Conservation (phyloP, 2,113 vertebrate species). For the Progne subis region DNA sequence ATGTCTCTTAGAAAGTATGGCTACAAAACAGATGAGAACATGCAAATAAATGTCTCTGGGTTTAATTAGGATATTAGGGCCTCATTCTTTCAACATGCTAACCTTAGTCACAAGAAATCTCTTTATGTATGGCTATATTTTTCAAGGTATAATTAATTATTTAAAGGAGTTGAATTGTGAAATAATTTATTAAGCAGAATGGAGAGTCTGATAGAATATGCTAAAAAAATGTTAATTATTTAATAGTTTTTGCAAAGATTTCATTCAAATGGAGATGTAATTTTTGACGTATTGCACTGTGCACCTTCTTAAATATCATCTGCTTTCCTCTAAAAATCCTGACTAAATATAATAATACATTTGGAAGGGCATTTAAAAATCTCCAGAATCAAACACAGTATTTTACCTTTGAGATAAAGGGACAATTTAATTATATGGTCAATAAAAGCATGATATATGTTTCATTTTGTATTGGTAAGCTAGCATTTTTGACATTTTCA, state of each 20-base stretch:
- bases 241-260: neutral
- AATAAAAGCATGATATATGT: neutral
- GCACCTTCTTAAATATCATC: neutral
- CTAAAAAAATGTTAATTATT: neutral
- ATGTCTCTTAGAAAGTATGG: neutral
- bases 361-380: neutral
- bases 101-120: neutral
- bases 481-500: neutral
- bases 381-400: neutral
- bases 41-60: neutral
- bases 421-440: neutral
- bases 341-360: neutral
- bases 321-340: neutral
- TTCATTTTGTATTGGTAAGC: neutral
- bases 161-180: neutral
- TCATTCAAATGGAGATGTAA: neutral
- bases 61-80: neutral
- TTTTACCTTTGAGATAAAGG: neutral
- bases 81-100: neutral
- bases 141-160: neutral
- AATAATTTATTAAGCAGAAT: neutral
- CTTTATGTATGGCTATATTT: neutral
- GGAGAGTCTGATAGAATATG: neutral
- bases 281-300: neutral
- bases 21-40: neutral